Percentiles rank a stretch among this genome's conserved stretches.
phyloP scores from a whole-genome alignment of 2,113 vertebrate species.

The Naja naja region DNA sequence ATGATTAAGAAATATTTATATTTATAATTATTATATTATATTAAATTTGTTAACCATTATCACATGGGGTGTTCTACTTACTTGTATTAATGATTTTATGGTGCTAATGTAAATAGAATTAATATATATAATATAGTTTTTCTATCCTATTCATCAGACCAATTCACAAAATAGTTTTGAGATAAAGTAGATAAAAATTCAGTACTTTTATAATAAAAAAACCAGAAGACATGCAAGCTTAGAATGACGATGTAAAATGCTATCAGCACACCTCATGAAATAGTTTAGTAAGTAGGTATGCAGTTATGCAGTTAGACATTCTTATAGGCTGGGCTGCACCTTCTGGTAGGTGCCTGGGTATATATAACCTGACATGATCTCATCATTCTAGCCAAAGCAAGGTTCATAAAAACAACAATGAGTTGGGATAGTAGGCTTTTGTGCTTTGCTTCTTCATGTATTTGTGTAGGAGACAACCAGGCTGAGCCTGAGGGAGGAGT shows the following conservation, averaged over 20 bases:
- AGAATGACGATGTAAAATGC: not conserved
- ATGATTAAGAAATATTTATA: not conserved
- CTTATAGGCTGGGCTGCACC: not conserved
- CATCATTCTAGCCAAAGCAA: not conserved
- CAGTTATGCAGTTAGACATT: not conserved
- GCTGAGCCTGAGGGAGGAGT: not conserved
- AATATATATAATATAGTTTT: not conserved
- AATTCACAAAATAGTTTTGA: not conserved
- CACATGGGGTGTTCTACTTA: not conserved
- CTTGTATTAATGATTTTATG: not conserved
- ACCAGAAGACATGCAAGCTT: not conserved
- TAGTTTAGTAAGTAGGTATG: not conserved
- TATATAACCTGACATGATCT: not conserved
- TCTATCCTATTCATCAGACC: not conserved
- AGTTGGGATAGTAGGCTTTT: not conserved
- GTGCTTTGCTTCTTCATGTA: not conserved
- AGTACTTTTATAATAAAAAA: not conserved
- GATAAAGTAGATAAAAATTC: not conserved
- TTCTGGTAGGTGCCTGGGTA: not conserved
- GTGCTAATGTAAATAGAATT: not conserved
- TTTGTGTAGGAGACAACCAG: not conserved
- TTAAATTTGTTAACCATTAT: not conserved
- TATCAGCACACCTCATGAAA: not conserved
- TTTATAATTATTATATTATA: not conserved
- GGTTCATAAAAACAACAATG: not conserved